Percentiles rank a stretch among this genome's conserved stretches.
Evolutionary conservation across 1,140 invertebrate genomes (phyloP).

Genomic region (Rhysida immarginata): DNA sequence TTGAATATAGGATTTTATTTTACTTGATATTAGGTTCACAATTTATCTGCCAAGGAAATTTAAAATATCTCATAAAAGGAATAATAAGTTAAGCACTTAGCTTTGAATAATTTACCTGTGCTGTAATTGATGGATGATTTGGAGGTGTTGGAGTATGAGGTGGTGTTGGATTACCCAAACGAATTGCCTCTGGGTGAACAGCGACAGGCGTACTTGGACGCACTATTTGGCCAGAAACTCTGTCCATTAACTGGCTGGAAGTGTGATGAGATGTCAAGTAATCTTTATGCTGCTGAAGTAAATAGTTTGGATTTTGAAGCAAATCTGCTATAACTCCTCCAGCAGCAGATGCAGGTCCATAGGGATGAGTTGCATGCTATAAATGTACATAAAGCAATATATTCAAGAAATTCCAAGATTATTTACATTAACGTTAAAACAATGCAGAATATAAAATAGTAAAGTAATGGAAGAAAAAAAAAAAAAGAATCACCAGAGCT

Average conservation of each 20-base stretch:
- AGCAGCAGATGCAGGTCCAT: conserved; percentile 8
- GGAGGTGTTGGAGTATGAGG: conserved; percentile 16
- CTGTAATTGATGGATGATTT: conserved; percentile 6
- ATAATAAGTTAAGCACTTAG: too few relatives aligned
- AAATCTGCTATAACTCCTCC: conserved; percentile 26
- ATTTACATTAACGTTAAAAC: too few relatives aligned
- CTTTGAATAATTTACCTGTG: conserved; percentile 5
- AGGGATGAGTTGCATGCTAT: conserved; percentile 5
- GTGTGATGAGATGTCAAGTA: conserved; percentile 13
- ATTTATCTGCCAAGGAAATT: too few relatives aligned
- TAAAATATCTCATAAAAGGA: too few relatives aligned
- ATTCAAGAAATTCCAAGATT: too few relatives aligned
- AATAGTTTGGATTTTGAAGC: conserved; percentile 23
- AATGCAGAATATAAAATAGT: too few relatives aligned
- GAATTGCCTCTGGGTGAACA: conserved; percentile 15
- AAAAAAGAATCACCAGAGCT: conserved; percentile 44
- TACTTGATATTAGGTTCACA: too few relatives aligned
- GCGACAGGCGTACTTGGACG: conserved; percentile 14
- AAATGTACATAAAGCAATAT: neutral
- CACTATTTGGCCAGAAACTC: conserved; percentile 14
- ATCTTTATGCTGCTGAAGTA: conserved; percentile 17
- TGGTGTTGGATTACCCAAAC: conserved; percentile 14
- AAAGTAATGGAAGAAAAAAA: too few relatives aligned
- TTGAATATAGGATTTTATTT: too few relatives aligned
- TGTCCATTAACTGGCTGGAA: conserved; percentile 11